Percentiles rank a stretch among this genome's conserved stretches.
Conservation (phyloP, 1,140 invertebrate genomes). For the Hylaeus anthracinus region DNA sequence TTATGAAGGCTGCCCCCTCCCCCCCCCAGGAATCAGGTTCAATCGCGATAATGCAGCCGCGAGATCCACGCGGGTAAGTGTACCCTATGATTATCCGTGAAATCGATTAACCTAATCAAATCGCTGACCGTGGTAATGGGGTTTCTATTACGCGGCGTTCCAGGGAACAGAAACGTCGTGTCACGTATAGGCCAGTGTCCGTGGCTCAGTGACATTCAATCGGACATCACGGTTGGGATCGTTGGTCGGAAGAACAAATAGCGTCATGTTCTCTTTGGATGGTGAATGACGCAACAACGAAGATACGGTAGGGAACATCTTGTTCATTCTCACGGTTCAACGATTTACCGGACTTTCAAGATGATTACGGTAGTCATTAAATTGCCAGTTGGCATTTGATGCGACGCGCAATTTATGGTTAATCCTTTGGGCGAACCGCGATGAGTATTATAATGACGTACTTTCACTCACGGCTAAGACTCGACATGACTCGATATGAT, state of each 20-base stretch:
- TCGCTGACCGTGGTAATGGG: constrained; percentile 31
- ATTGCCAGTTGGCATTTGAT: constrained; percentile 51
- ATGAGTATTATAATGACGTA: constrained; percentile 60
- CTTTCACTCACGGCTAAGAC: constrained; percentile 45
- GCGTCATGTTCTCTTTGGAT: neutral
- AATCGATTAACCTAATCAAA: constrained; percentile 46
- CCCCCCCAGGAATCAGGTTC: neutral
- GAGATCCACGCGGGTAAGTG: neutral
- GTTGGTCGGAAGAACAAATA: constrained; percentile 44
- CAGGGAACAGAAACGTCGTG: neutral
- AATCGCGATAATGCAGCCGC: constrained; percentile 12
- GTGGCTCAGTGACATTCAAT: constrained; percentile 44
- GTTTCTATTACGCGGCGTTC: constrained; percentile 15
- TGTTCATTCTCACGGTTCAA: constrained; percentile 50
- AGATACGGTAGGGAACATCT: constrained; percentile 45
- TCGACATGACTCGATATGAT: constrained; percentile 10
- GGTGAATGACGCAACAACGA: constrained; percentile 17
- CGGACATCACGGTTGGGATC: constrained; percentile 6
- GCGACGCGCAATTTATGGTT: constrained; percentile 59
- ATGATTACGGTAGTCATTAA: constrained; percentile 53
- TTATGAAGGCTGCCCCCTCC: neutral
- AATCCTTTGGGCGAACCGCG: constrained; percentile 55
- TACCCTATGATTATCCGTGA: constrained; percentile 25
- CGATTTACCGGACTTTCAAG: constrained; percentile 52
- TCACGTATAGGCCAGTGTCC: constrained; percentile 4